These are phyloP conservation scores for Drosophila maculinotata DNA, from an alignment of 2,888 invertebrate genomes.

Conservation along the genomic window DNA sequence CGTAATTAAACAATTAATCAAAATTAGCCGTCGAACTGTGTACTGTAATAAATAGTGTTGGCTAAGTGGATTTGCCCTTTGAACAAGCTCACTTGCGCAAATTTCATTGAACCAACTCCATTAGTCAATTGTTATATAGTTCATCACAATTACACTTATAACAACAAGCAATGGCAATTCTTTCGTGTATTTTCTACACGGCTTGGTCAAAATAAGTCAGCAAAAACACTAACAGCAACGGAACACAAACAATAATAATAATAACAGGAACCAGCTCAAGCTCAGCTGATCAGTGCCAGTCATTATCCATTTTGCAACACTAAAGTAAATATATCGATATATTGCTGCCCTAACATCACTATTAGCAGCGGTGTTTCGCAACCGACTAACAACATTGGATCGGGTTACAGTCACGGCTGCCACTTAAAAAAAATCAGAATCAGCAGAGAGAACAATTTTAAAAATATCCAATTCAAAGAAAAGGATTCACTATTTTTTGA, in stretches of 20 bases:
- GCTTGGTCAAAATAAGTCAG: background rate
- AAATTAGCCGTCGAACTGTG: constrained; percentile 3
- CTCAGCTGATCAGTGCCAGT: constrained; percentile 36
- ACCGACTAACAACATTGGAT: constrained; percentile 20
- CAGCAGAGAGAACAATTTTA: no score
- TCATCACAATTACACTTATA: background rate
- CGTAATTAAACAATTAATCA: constrained; percentile 15
- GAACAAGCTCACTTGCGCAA: constrained; percentile 22
- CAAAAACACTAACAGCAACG: constrained; percentile 7
- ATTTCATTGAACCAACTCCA: constrained; percentile 1
- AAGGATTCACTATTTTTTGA: no score
- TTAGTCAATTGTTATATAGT: background rate
- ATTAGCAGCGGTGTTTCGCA: constrained; percentile 24
- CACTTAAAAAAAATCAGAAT: no score
- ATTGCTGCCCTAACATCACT: constrained; percentile 9
- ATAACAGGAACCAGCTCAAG: constrained; percentile 5
- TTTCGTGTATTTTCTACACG: background rate
- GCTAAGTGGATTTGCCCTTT: constrained; percentile 17
- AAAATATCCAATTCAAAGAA: no score
- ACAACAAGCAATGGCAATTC: background rate
- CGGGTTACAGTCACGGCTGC: no score
- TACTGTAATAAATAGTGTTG: constrained; percentile 37
- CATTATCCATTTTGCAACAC: constrained; percentile 17
- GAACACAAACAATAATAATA: background rate
- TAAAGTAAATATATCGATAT: constrained; percentile 13